Evolutionary conservation across 2,113 vertebrate genomes (phyloP).

Genomic region (Colius striatus): DNA sequence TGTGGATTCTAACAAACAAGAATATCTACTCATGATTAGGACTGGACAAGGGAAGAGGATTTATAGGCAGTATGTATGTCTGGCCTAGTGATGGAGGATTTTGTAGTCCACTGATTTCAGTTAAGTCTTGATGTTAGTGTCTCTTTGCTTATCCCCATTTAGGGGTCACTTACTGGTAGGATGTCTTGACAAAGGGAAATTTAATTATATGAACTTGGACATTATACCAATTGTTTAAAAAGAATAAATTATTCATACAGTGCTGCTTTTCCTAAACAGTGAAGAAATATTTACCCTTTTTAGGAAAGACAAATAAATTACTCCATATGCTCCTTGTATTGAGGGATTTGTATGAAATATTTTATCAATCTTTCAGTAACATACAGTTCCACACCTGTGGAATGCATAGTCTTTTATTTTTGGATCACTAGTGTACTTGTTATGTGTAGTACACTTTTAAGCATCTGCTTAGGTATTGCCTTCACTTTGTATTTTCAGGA

Average conservation of each 20-base stretch:
- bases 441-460: neutral
- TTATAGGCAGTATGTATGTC: neutral
- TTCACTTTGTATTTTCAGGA: neutral
- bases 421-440: neutral
- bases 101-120: neutral
- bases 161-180: neutral
- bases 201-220: neutral
- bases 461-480: neutral
- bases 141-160: neutral
- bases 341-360: neutral
- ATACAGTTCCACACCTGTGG: neutral
- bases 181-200: neutral
- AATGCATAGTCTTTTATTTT: conserved; percentile 1
- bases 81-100: neutral
- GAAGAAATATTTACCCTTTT: conserved; percentile 11
- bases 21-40: neutral
- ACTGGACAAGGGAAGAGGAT: neutral
- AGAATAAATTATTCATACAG: neutral
- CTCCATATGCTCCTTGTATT: neutral
- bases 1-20: neutral
- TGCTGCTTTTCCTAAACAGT: neutral
- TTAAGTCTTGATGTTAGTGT: neutral
- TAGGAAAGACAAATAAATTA: neutral
- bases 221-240: neutral
- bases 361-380: neutral